Evolutionary conservation across 2,113 vertebrate species (phyloP).

Genomic region (Gopherus evgoodei): DNA sequence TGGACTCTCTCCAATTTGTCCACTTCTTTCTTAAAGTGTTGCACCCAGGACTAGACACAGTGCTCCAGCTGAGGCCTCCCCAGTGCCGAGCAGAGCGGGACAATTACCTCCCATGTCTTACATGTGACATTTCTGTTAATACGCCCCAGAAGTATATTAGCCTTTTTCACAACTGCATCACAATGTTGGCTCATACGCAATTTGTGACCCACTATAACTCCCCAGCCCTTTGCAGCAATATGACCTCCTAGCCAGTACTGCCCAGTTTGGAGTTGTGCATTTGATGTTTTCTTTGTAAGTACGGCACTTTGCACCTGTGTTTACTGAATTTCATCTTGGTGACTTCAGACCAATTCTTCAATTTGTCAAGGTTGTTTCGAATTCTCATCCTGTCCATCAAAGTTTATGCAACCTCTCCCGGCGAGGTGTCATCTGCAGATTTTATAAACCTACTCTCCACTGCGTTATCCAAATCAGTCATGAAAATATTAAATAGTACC

Average conservation of each 20-base stretch:
- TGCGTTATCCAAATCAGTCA: background rate
- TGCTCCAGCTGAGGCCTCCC: background rate
- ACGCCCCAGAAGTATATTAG: background rate
- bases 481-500: background rate
- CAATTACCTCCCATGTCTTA: background rate
- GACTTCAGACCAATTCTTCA: background rate
- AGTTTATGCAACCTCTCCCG: background rate
- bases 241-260: background rate
- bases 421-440: background rate
- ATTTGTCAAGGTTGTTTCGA: background rate
- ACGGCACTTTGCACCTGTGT: background rate
- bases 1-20: background rate
- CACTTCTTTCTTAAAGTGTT: background rate
- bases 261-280: background rate
- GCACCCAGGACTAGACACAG: background rate
- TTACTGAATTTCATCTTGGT: background rate
- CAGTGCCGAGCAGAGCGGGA: background rate
- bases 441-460: background rate
- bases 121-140: background rate
- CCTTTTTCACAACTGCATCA: background rate
- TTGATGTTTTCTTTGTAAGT: background rate
- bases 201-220: background rate
- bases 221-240: background rate
- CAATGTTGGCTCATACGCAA: background rate
- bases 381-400: background rate